These are phyloP conservation scores for Alfaro cultratus DNA, from an alignment of 2,797 vertebrate species.

Conservation along the genomic window DNA sequence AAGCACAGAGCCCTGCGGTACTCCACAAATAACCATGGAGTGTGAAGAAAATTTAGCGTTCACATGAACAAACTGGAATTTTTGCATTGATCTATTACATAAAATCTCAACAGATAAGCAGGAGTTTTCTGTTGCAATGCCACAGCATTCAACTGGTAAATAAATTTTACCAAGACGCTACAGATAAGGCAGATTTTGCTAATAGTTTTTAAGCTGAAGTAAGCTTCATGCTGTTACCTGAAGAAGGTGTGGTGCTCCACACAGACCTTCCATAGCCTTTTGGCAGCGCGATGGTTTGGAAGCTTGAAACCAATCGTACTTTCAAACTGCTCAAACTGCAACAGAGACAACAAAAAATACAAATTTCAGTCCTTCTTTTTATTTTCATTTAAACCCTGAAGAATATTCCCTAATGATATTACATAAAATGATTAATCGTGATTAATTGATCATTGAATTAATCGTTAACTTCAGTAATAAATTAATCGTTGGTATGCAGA, in stretches of 20 bases:
- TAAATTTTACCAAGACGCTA: neutral
- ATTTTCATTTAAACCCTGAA: neutral
- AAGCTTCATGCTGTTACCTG: slow-evolving; percentile 80
- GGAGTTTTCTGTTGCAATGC: neutral
- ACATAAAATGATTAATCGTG: too few species aligned
- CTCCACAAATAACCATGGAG: too few species aligned
- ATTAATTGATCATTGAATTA: too few species aligned
- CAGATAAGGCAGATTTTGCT: too few species aligned
- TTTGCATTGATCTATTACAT: neutral
- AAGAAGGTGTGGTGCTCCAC: slow-evolving; percentile 99
- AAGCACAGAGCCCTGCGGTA: too few species aligned
- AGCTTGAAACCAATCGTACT: slow-evolving; percentile 99
- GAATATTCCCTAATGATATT: neutral
- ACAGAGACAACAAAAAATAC: slow-evolving; percentile 34
- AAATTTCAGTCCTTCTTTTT: neutral
- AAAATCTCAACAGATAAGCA: neutral
- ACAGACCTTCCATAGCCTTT: slow-evolving; percentile 98
- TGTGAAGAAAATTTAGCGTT: too few species aligned
- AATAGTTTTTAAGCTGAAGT: neutral
- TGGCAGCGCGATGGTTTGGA: slow-evolving; percentile 95
- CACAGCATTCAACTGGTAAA: neutral
- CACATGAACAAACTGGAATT: too few species aligned
- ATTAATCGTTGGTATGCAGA: too few species aligned
- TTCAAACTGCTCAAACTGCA: slow-evolving; percentile 98
- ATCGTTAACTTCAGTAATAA: too few species aligned